Conservation (phyloP, 2,888 invertebrate species). For the Agyllia agylla region DNA sequence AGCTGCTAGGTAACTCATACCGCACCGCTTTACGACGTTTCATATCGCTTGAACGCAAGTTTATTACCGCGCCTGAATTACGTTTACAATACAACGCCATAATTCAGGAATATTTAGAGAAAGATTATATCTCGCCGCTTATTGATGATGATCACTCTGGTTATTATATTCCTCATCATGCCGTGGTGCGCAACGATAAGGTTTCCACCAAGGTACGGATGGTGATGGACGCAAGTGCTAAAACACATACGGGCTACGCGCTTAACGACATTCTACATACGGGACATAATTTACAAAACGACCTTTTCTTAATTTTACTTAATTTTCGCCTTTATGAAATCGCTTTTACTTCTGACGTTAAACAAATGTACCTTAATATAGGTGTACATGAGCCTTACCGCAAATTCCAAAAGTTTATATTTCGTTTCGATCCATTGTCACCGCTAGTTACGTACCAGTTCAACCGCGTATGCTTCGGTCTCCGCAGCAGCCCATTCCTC, state of each 20-base stretch:
- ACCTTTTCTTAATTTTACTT: background rate
- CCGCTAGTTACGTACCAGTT: background rate
- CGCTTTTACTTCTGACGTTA: background rate
- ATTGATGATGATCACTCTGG: background rate
- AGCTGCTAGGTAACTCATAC: background rate
- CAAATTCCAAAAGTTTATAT: background rate
- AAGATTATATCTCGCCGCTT: background rate
- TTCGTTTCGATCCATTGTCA: background rate
- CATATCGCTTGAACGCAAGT: background rate
- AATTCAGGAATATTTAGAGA: constrained; percentile 1
- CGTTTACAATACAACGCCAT: constrained; percentile 11
- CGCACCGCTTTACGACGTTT: background rate
- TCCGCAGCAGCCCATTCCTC: constrained; percentile 19
- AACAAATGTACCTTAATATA: background rate
- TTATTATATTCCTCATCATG: constrained; percentile 17
- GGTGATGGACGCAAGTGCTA: constrained; percentile 15
- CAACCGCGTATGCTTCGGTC: background rate
- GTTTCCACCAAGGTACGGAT: background rate
- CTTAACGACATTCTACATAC: background rate
- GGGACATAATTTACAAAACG: background rate
- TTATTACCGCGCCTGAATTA: background rate
- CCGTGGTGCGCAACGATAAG: constrained; percentile 1
- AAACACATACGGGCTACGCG: background rate
- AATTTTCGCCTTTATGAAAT: background rate
- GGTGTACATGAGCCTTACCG: background rate